These are phyloP conservation scores for Malaclemys terrapin DNA, from an alignment of 2,113 vertebrate species.

Conservation along the genomic window DNA sequence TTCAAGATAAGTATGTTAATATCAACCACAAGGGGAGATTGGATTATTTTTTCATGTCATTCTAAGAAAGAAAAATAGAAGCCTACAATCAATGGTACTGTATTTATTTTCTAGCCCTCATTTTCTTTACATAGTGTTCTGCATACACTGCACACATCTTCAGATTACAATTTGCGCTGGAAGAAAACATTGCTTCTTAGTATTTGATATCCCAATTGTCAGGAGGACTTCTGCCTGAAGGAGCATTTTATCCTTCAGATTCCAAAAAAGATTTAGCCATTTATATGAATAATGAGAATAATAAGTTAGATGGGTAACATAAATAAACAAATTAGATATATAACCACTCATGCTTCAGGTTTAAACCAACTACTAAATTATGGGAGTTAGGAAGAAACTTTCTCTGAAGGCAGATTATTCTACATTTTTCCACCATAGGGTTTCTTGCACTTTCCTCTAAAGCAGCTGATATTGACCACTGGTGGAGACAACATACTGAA, in stretches of 20 bases:
- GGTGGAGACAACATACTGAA: neutral
- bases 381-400: fast-evolving
- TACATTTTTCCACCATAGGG: fast-evolving
- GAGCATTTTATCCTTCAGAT: neutral
- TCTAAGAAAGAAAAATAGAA: neutral
- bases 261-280: fast-evolving
- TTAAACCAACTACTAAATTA: neutral
- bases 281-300: neutral
- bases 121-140: neutral
- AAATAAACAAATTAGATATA: neutral
- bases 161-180: neutral
- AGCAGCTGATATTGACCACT: fast-evolving
- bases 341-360: neutral
- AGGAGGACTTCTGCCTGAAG: neutral
- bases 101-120: neutral
- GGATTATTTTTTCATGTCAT: neutral
- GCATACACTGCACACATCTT: neutral
- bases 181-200: neutral
- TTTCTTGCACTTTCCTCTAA: fast-evolving
- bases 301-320: fast-evolving
- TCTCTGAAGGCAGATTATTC: neutral
- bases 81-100: neutral
- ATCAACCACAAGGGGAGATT: neutral
- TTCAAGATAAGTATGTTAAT: conserved; percentile 33
- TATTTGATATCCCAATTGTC: neutral